Evolutionary conservation across 2,113 vertebrate genomes (phyloP).

Genomic region (Mohoua ochrocephala): DNA sequence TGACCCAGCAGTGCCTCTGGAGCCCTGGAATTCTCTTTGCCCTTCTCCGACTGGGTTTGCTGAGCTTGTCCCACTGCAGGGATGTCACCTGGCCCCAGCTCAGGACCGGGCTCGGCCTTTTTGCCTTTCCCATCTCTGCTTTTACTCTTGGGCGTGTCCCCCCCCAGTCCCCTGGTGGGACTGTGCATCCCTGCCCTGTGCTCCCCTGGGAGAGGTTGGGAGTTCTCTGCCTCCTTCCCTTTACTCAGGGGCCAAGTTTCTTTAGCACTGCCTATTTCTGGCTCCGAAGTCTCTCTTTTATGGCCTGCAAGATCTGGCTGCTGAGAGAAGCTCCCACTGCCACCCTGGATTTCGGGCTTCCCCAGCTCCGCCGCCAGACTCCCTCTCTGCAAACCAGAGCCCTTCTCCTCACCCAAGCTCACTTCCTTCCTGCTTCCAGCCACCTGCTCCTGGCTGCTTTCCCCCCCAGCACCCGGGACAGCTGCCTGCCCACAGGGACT

Average conservation of each 20-base stretch:
- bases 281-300: background rate
- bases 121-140: background rate
- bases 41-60: background rate
- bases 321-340: background rate
- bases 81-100: background rate
- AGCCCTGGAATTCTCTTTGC: background rate
- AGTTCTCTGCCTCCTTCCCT: background rate
- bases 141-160: background rate
- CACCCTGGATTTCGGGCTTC: background rate
- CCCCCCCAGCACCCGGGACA: background rate
- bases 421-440: background rate
- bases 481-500: background rate
- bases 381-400: background rate
- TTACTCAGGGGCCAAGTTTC: fast-evolving
- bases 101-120: background rate
- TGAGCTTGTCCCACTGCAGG: background rate
- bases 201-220: background rate
- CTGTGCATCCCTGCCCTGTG: background rate
- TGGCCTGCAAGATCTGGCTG: background rate
- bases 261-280: background rate
- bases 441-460: background rate
- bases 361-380: background rate
- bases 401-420: background rate
- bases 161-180: background rate
- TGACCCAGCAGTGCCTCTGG: fast-evolving